Percentiles rank a stretch among this genome's conserved stretches.
Conservation (phyloP, 2,113 vertebrate genomes). For the Neotragus moschatus region DNA sequence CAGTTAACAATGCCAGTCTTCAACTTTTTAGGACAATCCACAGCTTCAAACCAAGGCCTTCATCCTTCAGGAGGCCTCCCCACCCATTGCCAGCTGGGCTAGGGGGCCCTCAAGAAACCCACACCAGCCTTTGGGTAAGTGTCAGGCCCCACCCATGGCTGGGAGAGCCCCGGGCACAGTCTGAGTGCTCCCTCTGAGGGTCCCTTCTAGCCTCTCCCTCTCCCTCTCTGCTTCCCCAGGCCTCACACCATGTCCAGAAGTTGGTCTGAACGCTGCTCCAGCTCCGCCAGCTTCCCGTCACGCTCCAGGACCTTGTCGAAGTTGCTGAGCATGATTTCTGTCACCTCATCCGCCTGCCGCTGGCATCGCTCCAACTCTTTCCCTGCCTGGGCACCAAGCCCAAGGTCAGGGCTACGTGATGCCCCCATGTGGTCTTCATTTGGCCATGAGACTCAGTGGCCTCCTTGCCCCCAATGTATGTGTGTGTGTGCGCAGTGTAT, state of each 20-base stretch:
- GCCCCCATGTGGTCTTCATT: not conserved
- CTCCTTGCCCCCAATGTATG: not conserved
- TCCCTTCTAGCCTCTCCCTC: not conserved
- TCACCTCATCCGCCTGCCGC: constrained; percentile 72
- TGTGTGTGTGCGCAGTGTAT: not conserved
- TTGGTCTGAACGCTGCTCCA: constrained; percentile 73
- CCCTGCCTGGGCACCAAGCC: constrained; percentile 67
- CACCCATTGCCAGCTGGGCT: not conserved
- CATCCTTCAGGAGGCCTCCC: not conserved
- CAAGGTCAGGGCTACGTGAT: constrained; percentile 36
- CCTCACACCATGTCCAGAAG: constrained; percentile 75
- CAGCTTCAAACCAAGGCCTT: not conserved
- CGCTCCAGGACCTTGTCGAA: constrained; percentile 75
- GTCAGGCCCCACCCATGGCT: not conserved
- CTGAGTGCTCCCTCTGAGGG: not conserved
- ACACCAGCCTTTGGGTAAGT: not conserved
- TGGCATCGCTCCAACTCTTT: constrained; percentile 72
- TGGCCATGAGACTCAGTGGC: not conserved
- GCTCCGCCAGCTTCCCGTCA: constrained; percentile 68
- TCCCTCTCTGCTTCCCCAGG: not conserved
- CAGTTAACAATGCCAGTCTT: not conserved
- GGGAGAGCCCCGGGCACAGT: not conserved
- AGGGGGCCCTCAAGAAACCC: not conserved
- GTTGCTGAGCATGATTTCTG: constrained; percentile 78
- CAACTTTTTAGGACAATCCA: not conserved